Conservation (phyloP, 2,888 invertebrate species). For the Pheosia tremula region DNA sequence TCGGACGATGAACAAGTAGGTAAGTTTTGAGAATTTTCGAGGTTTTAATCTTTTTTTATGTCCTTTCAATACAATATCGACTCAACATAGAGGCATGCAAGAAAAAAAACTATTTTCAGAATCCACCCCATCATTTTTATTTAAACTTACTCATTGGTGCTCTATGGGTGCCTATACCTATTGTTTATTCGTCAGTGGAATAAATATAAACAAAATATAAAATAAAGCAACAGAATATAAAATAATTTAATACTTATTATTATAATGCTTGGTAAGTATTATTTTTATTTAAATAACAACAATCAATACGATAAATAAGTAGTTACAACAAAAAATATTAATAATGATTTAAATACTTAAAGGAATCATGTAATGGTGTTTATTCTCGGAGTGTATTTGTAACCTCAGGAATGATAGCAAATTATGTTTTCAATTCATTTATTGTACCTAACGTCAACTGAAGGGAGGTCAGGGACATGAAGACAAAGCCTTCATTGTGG, state of each 20-base stretch:
- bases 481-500: background rate
- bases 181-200: background rate
- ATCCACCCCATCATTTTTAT: no score
- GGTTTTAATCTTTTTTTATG: background rate
- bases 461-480: background rate
- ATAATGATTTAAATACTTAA: background rate
- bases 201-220: background rate
- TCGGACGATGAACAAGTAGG: background rate
- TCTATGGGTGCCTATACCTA: background rate
- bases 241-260: no score
- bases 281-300: conserved; percentile 3
- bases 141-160: no score
- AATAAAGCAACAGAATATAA: no score
- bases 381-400: conserved; percentile 14
- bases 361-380: background rate
- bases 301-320: background rate
- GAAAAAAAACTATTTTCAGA: no score
- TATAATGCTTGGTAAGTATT: background rate
- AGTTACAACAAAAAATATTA: background rate
- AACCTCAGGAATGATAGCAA: conserved; percentile 12
- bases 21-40: background rate
- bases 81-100: no score
- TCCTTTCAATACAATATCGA: no score
- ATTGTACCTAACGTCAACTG: background rate
- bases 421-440: background rate